phyloP scores from a whole-genome alignment of 2,797 vertebrate species.

The Paedocypris micromegethes region DNA sequence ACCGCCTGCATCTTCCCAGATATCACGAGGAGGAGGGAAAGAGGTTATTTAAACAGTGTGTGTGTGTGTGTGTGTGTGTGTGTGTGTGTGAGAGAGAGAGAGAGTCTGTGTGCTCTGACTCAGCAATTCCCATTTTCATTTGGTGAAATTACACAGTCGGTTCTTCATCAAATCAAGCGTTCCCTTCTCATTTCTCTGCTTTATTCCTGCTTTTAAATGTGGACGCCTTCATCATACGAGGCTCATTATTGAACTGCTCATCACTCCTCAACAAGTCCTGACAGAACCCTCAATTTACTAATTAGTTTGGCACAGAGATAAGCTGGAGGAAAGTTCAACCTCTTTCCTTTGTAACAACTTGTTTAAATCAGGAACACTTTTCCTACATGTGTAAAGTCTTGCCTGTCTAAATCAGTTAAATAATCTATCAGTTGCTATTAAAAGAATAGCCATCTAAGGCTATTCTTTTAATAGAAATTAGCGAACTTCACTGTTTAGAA shows the following conservation, averaged over 20 bases:
- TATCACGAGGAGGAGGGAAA: slow-evolving; percentile 16
- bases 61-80: slow-evolving; percentile 2
- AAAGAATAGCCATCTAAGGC: too few relatives aligned
- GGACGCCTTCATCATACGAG: slow-evolving; percentile 3
- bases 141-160: background rate
- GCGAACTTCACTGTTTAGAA: too few relatives aligned
- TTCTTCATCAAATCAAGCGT: too few relatives aligned
- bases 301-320: slow-evolving; percentile 15
- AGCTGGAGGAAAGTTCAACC: slow-evolving; percentile 7
- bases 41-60: slow-evolving; percentile 28
- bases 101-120: slow-evolving; percentile 18
- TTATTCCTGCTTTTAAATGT: slow-evolving; percentile 2
- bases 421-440: too few relatives aligned
- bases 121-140: slow-evolving; percentile 21
- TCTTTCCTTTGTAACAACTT: slow-evolving; percentile 18
- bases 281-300: slow-evolving; percentile 27
- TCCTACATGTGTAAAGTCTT: background rate
- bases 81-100: slow-evolving; percentile 3
- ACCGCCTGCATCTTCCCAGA: slow-evolving; percentile 38
- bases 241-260: slow-evolving; percentile 1
- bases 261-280: slow-evolving; percentile 24
- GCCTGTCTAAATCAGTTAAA: too few relatives aligned
- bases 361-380: slow-evolving; percentile 12
- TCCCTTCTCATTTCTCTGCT: too few relatives aligned
- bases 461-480: too few relatives aligned